phyloP scores from a whole-genome alignment of 2,113 vertebrate species.

The Salvator merianae region DNA sequence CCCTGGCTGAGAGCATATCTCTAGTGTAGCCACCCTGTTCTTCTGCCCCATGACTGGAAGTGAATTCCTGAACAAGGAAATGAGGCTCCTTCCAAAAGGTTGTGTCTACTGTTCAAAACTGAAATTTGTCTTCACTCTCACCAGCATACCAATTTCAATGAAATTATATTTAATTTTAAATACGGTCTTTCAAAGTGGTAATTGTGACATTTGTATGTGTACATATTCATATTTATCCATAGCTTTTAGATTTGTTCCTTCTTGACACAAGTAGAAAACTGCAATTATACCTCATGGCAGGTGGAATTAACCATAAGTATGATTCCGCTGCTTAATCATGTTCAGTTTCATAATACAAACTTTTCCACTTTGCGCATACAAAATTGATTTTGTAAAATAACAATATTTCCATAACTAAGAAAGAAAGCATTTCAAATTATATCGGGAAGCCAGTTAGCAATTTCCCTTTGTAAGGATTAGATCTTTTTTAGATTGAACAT shows the following conservation, averaged over 20 bases:
- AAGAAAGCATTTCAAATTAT: background rate
- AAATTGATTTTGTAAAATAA: slow-evolving; percentile 30
- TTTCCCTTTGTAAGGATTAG: background rate
- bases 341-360: slow-evolving; percentile 21
- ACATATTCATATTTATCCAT: background rate
- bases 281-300: slow-evolving; percentile 19
- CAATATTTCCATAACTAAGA: background rate
- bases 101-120: background rate
- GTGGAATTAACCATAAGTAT: slow-evolving; percentile 18
- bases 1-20: too few relatives aligned
- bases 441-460: background rate
- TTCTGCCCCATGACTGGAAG: too few relatives aligned
- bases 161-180: background rate
- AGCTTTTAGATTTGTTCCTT: background rate
- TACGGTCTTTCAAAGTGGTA: background rate
- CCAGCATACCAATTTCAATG: background rate
- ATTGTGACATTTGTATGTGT: background rate
- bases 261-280: background rate
- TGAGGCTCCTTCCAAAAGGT: background rate
- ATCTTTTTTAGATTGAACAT: background rate
- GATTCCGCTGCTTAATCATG: background rate
- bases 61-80: background rate
- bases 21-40: too few relatives aligned
- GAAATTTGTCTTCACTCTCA: background rate
- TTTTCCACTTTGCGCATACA: background rate